Evolutionary conservation across 2,797 vertebrate genomes (phyloP), one percentile per base, ranked within the genome.

Genomic region (Heteromormyrus szaboi): DNA sequence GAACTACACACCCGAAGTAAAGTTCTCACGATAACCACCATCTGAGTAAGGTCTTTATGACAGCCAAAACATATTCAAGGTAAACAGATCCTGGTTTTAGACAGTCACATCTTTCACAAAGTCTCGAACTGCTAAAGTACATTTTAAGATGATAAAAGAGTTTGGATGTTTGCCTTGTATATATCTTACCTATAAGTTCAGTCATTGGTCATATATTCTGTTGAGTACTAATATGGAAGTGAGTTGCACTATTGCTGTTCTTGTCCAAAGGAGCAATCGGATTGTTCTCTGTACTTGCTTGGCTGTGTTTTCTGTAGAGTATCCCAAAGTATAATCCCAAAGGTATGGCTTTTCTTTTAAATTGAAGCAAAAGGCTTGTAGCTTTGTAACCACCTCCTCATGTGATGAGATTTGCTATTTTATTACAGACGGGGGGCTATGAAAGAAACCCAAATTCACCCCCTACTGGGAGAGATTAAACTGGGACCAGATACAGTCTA

Each of bases 171-270:
- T 41, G 48, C 72, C 51, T 56, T 79, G 48, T 44, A 25, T 81
- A 88, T 83, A 83, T 81, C 29, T 22, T 25, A 83, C 12, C 72
- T 50, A 33, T 88, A 56, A 53, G 12, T 54, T 81, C 87, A 79
- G 72, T 29, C 25, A 56, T 53, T 88, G 25, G 48, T 48, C 48
- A 81, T 54, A 88, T 56, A 29, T 88, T 59, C 54, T n/a, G 59
- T 25, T 88, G 19, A 88, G 87, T 33, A 65, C 87, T 72, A 37
- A 4, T 54, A 76, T 41, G 33, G 48, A 81, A 41, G 54, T 88
- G 48, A 37, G 29, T 41, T 79, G 29, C 12, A 25, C 33, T 41
- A 79, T 88, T 88, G 53, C 44, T 76, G 4, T 81, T 88, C 11
- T 50, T 44, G 37, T 48, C 19, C 17, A 65, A 83, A 44, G 29